Conservation (phyloP, 2,888 invertebrate species). For the Lumbricus terrestris region DNA sequence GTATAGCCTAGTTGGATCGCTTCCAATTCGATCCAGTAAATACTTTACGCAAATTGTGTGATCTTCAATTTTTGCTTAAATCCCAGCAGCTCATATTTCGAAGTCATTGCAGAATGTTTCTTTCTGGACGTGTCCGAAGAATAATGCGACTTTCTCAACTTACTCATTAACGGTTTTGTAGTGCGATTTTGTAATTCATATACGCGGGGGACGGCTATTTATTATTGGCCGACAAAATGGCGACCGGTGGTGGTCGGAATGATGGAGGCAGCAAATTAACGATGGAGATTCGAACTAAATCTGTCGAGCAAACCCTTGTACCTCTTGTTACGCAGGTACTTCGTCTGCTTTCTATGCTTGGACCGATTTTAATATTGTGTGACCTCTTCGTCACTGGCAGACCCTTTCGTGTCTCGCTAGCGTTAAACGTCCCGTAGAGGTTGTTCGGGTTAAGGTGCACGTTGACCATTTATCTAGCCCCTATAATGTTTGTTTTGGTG, state of each 20-base stretch:
- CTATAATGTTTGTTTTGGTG: background rate
- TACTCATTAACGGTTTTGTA: background rate
- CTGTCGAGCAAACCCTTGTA: conserved; percentile 88
- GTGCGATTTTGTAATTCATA: background rate
- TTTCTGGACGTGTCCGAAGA: background rate
- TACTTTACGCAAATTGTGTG: no score
- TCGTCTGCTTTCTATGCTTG: background rate
- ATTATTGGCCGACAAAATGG: conserved; percentile 4
- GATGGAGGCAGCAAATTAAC: conserved; percentile 41
- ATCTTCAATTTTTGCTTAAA: no score
- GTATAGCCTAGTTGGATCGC: no score
- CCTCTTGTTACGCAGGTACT: conserved; percentile 91
- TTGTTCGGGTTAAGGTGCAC: background rate
- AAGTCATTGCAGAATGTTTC: background rate
- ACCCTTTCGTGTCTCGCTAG: background rate
- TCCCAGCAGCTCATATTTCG: background rate
- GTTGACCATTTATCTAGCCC: background rate
- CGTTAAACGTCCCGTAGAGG: background rate
- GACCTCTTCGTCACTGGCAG: background rate
- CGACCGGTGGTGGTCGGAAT: conserved; percentile 17
- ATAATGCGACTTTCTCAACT: no score
- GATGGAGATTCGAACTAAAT: conserved; percentile 85
- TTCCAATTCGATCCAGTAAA: no score
- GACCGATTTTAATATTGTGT: background rate
- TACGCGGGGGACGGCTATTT: background rate